Conservation (phyloP, 2,113 vertebrate genomes). For the Clarias macrocephalus region DNA sequence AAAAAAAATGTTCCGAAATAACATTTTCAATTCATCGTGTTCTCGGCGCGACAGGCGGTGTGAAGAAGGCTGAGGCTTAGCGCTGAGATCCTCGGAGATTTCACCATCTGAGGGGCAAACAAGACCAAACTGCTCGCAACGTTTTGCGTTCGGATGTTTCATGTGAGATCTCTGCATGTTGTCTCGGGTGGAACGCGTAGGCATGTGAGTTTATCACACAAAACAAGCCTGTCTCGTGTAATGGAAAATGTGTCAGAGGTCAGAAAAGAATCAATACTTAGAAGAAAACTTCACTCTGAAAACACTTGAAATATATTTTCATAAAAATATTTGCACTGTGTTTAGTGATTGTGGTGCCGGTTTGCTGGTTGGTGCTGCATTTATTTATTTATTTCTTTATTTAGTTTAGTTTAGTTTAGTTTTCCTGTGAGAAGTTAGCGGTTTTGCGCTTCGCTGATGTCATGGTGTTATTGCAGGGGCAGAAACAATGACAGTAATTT, state of each 20-base stretch:
- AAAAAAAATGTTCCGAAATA: constrained; percentile 4
- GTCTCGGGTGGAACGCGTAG: neutral
- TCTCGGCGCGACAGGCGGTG: neutral
- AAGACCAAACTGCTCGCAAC: neutral
- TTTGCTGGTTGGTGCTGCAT: neutral
- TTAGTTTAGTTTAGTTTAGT: neutral
- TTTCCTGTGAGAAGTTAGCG: neutral
- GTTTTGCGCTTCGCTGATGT: neutral
- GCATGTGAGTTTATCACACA: neutral
- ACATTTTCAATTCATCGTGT: constrained; percentile 34
- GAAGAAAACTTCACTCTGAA: neutral
- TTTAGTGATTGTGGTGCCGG: neutral
- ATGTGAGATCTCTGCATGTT: neutral
- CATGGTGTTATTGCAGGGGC: neutral
- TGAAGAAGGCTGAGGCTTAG: constrained; percentile 30
- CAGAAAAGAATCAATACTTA: constrained; percentile 7
- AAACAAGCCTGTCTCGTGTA: neutral
- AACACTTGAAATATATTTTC: neutral
- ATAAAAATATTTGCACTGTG: too few relatives aligned
- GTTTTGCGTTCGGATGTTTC: neutral
- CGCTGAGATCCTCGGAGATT: neutral
- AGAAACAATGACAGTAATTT: neutral
- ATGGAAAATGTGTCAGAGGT: neutral
- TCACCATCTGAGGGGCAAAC: constrained; percentile 15
- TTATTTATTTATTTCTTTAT: neutral